Conservation (phyloP, 1,140 invertebrate genomes). For the Orchesella cincta region DNA sequence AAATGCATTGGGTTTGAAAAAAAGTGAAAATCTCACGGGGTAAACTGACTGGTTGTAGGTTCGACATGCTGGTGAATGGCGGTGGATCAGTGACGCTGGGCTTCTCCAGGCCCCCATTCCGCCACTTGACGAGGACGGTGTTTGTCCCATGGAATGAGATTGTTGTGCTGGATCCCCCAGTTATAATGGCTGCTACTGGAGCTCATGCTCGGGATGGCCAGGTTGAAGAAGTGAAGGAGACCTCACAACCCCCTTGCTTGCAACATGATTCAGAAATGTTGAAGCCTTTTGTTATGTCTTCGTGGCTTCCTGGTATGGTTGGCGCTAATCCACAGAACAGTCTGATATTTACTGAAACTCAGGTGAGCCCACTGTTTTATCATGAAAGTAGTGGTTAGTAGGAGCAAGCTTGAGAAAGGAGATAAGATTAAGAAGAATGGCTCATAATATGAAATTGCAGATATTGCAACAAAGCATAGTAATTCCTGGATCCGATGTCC, state of each 20-base stretch:
- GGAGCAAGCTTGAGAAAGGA: too few species aligned
- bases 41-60: too few species aligned
- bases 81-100: conserved; percentile 96
- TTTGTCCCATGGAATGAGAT: conserved; percentile 96
- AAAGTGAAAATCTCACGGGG: background rate
- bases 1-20: background rate
- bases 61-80: conserved; percentile 97
- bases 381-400: too few species aligned
- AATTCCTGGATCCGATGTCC: conserved; percentile 87
- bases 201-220: conserved; percentile 37
- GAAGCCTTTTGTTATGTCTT: conserved; percentile 77
- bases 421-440: background rate
- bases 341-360: conserved; percentile 82
- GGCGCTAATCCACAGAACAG: conserved; percentile 77
- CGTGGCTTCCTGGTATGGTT: conserved; percentile 81
- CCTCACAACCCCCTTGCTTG: conserved; percentile 64
- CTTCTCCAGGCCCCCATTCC: conserved; percentile 91
- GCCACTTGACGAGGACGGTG: conserved; percentile 79
- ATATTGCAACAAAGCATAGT: conserved; percentile 91
- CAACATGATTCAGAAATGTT: conserved; percentile 82
- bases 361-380: conserved; percentile 62
- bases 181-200: conserved; percentile 79
- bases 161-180: conserved; percentile 77
- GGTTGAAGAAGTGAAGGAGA: conserved; percentile 34
- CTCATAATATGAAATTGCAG: too few species aligned